Evolutionary conservation across 2,113 vertebrate genomes (phyloP).

Genomic region (Zosterops pallidus): DNA sequence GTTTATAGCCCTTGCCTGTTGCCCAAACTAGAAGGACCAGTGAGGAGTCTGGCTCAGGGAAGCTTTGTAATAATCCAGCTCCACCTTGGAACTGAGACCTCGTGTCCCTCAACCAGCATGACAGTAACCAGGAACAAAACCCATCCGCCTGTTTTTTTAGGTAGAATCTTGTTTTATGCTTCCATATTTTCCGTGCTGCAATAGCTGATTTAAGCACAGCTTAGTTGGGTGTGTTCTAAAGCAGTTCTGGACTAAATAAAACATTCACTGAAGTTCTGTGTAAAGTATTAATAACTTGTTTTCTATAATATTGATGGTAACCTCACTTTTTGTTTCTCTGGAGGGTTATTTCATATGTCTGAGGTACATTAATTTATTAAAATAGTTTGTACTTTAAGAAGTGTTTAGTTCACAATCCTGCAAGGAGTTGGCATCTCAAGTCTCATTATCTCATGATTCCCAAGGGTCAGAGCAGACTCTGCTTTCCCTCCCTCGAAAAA

Average conservation of each 20-base stretch:
- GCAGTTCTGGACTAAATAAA: not conserved
- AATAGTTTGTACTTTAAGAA: not conserved
- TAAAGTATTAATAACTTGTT: not conserved
- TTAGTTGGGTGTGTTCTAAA: not conserved
- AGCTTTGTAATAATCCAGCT: conserved; percentile 5
- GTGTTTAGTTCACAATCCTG: not conserved
- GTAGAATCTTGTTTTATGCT: not conserved
- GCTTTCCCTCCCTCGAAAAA: not conserved
- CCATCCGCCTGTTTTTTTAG: not conserved
- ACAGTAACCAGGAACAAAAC: not conserved
- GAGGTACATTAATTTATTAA: not conserved
- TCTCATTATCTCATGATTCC: not conserved
- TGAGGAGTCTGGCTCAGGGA: not conserved
- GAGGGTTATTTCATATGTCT: not conserved
- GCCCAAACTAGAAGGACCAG: conserved; percentile 25
- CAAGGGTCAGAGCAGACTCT: not conserved
- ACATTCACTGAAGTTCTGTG: not conserved
- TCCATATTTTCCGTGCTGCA: not conserved
- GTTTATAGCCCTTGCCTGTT: not conserved
- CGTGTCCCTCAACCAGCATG: fast-evolving
- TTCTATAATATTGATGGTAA: not conserved
- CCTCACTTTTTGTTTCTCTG: not conserved
- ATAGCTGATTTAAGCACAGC: not conserved
- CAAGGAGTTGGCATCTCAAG: not conserved
- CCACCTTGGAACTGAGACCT: not conserved